Evolutionary conservation across 1,140 invertebrate species (phyloP).

Genomic region (Monochamus saltuarius): DNA sequence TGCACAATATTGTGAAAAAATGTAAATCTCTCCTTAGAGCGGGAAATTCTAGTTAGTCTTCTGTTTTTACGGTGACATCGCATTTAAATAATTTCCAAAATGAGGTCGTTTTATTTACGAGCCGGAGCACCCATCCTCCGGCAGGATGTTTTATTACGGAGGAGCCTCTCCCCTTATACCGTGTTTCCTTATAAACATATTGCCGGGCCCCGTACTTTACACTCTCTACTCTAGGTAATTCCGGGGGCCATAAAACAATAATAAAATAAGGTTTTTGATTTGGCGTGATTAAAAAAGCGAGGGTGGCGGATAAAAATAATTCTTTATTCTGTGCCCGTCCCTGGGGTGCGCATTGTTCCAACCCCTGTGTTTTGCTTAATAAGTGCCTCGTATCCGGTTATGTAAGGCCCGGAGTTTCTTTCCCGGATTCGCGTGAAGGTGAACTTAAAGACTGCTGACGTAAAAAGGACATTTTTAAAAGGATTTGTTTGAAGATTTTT

Average conservation of each 20-base stretch:
- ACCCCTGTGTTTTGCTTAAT: slow-evolving; percentile 41
- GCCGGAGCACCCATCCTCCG: slow-evolving; percentile 28
- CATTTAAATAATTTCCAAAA: slow-evolving; percentile 28
- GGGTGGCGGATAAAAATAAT: slow-evolving; percentile 37
- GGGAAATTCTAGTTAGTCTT: no score
- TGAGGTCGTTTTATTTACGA: slow-evolving; percentile 33
- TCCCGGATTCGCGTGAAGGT: no score
- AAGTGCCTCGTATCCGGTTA: slow-evolving; percentile 28
- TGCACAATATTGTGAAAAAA: no score
- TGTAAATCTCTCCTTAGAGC: no score
- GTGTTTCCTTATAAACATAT: slow-evolving; percentile 26
- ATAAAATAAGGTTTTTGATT: slow-evolving; percentile 49
- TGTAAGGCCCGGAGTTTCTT: no score
- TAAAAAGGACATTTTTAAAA: no score
- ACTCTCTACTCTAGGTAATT: slow-evolving; percentile 33
- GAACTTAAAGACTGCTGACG: no score
- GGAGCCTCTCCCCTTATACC: slow-evolving; percentile 21
- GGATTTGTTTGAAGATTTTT: no score
- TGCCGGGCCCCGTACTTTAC: slow-evolving; percentile 25
- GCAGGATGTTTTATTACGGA: slow-evolving; percentile 30
- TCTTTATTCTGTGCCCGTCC: slow-evolving; percentile 35
- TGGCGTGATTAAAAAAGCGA: slow-evolving; percentile 48
- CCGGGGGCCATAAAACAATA: slow-evolving; percentile 46
- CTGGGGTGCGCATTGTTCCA: slow-evolving; percentile 25
- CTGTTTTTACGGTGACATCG: background rate